Percentiles rank a stretch among this genome's conserved stretches.
These are phyloP conservation scores for Sebastes flavidus DNA, from an alignment of 2,797 vertebrate genomes.

Conservation along the genomic window DNA sequence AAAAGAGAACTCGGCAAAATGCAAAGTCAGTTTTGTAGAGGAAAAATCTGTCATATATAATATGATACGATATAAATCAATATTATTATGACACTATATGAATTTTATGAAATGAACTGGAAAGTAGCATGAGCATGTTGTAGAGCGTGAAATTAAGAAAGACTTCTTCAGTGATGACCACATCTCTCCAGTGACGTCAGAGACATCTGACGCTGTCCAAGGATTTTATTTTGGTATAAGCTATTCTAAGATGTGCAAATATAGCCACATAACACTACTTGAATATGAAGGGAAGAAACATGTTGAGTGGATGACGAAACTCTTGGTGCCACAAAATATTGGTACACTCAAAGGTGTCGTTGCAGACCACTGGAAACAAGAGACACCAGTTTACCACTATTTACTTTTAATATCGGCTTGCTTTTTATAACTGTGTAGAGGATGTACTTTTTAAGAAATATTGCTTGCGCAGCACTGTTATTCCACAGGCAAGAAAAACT, in stretches of 20 bases:
- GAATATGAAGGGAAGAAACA: conserved; percentile 82
- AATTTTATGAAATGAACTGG: conserved; percentile 74
- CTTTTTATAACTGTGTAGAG: conserved; percentile 76
- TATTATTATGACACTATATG: conserved; percentile 68
- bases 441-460: conserved; percentile 74
- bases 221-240: conserved; percentile 83
- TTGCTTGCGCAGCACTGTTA: conserved; percentile 78
- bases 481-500: conserved; percentile 73
- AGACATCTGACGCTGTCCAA: conserved; percentile 68
- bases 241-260: conserved; percentile 82
- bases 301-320: conserved; percentile 63
- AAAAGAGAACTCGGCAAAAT: conserved; percentile 48
- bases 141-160: conserved; percentile 56
- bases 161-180: conserved; percentile 56
- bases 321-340: conserved; percentile 76
- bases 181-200: conserved; percentile 64
- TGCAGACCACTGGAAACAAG: conserved; percentile 80
- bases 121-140: conserved; percentile 75
- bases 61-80: conserved; percentile 62
- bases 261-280: conserved; percentile 83
- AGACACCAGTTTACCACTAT: conserved; percentile 81
- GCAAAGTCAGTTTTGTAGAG: conserved; percentile 51
- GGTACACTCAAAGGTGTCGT: conserved; percentile 76
- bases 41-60: conserved; percentile 65
- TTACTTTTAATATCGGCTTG: conserved; percentile 78